These are phyloP conservation scores for Tupiocoris notatus DNA, from an alignment of 2,888 invertebrate species.

Conservation along the genomic window DNA sequence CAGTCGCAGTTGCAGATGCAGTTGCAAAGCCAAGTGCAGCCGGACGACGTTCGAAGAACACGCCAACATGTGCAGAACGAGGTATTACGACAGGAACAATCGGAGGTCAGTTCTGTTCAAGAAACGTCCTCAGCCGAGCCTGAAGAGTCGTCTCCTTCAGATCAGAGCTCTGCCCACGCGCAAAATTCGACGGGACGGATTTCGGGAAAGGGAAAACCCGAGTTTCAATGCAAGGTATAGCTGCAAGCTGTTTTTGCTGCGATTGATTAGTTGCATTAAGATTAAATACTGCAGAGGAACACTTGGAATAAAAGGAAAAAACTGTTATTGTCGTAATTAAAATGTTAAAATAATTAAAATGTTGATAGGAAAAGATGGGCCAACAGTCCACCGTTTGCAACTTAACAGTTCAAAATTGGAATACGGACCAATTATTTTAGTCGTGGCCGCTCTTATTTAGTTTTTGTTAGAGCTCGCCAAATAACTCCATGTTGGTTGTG, in stretches of 20 bases:
- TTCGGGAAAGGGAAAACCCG: constrained; percentile 44
- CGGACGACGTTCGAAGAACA: background rate
- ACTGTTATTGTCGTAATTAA: too few species aligned
- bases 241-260: too few species aligned
- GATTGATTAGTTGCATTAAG: too few species aligned
- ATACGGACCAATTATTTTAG: too few species aligned
- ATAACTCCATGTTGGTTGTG: too few species aligned
- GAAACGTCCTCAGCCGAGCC: background rate
- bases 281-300: too few species aligned
- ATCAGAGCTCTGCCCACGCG: background rate
- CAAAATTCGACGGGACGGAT: constrained; percentile 17
- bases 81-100: background rate
- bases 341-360: too few species aligned
- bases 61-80: background rate
- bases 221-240: constrained; percentile 43
- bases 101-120: constrained; percentile 9
- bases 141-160: background rate
- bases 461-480: background rate
- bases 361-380: too few species aligned
- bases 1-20: background rate
- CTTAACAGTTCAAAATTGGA: too few species aligned
- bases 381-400: too few species aligned
- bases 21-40: background rate
- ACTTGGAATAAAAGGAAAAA: too few species aligned
- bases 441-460: background rate